A percentile compares a stretch with the other conserved stretches of the same genome.
Conservation (phyloP, 2,888 invertebrate genomes). For the Mongoloraphidia duomilia region DNA sequence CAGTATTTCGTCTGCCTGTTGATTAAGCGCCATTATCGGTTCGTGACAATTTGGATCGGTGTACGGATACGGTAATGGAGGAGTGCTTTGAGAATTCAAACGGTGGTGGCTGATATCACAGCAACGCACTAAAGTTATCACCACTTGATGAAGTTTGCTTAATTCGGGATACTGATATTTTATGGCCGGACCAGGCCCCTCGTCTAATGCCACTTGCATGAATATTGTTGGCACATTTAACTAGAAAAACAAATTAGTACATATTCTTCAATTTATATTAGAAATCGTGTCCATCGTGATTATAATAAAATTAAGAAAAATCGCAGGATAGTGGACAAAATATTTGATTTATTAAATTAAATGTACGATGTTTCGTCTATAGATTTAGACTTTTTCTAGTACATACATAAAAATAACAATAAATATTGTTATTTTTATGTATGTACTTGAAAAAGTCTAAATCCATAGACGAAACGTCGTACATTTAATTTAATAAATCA, state of each 20-base stretch:
- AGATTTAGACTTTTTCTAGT: no score
- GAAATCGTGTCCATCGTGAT: no score
- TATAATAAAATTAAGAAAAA: no score
- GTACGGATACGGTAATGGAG: constrained; percentile 57
- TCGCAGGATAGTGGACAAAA: no score
- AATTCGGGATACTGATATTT: constrained; percentile 94
- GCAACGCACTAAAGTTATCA: constrained; percentile 79
- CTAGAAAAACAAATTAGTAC: constrained; percentile 30
- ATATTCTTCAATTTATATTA: neutral
- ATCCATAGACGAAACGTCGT: no score
- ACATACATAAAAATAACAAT: no score
- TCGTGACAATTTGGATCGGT: constrained; percentile 48
- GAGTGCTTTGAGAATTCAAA: constrained; percentile 20
- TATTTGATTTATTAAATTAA: no score
- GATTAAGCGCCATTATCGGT: constrained; percentile 52
- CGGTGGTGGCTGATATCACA: constrained; percentile 56
- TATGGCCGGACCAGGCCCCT: constrained; percentile 81
- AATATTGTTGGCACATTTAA: constrained; percentile 82
- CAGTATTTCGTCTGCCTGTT: constrained; percentile 66
- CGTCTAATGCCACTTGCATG: constrained; percentile 83
- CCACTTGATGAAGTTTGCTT: constrained; percentile 82
- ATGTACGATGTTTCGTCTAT: no score
- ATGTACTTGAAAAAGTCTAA: no score
- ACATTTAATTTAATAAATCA: no score
- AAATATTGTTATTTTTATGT: no score